Evolutionary conservation across 2,113 vertebrate genomes (phyloP), one percentile per base, ranked within the genome.

Genomic region (Columbina picui): DNA sequence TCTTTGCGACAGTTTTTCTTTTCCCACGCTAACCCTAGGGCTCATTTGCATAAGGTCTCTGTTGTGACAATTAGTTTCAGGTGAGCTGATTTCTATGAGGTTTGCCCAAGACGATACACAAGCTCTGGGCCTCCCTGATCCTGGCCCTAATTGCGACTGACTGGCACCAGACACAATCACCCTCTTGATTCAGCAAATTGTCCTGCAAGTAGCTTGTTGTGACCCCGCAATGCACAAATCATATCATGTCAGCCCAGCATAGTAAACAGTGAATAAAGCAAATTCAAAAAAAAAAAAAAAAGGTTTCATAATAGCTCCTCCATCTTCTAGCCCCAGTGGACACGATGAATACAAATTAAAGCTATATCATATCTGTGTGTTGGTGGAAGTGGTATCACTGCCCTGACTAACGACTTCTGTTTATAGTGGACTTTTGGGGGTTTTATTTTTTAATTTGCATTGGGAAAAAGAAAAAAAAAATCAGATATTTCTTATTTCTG

Each of bases 11-110:
- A 98, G 98, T 98, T 98, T 98, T 99, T 98, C 98, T 98, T 98
- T 99, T 99, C 99, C 99, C 98, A 99, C 99, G 99, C 99, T 99
- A 99, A 99, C 99, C 99, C 98, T 98, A 96, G 98, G 98, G 98
- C 98, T 99, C 98, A 99, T 99, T 99, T 99, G 98, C 99, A 99
- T 99, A 98, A 98, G 98, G 98, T 98, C 98, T 99, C 99, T 98
- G 98, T 98, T 99, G 98, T 98, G 98, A 99, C 98, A 98, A 99
- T 99, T 99, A 99, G 98, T 99, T 99, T 99, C 99, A 99, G 99
- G 99, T 99, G 99, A 99, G 99, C 98, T 99, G 99, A 98, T 99
- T 99, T 99, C 98, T 99, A 99, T 99, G 98, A 98, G 97, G 97
- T 98, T 97, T 97, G 98, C 98, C 98, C 98, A 98, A 98, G 98